A percentile compares a stretch with the other conserved stretches of the same genome.
Conservation (phyloP, 2,113 vertebrate species). For the Symphodus melops region DNA sequence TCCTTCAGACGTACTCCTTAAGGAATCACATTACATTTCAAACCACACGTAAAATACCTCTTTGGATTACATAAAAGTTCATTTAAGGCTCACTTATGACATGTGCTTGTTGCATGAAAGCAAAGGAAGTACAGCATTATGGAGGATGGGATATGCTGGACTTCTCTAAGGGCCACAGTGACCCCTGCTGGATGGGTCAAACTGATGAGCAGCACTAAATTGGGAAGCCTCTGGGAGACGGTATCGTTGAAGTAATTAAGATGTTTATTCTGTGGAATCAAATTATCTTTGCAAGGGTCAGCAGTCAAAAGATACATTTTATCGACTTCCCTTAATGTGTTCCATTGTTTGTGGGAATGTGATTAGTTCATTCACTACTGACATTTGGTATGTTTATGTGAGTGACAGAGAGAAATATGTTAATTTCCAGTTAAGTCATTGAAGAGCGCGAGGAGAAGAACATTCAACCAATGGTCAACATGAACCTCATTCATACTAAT, state of each 20-base stretch:
- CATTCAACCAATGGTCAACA: neutral
- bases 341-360: conserved; percentile 44
- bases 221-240: neutral
- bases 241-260: neutral
- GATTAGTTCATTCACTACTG: conserved; percentile 39
- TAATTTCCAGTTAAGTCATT: conserved; percentile 13
- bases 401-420: neutral
- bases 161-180: conserved; percentile 79
- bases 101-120: conserved; percentile 13
- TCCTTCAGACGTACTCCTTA: conserved; percentile 12
- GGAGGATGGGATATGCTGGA: conserved; percentile 31
- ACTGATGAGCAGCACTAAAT: conserved; percentile 20
- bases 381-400: conserved; percentile 35
- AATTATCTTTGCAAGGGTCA: conserved; percentile 19
- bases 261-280: conserved; percentile 25
- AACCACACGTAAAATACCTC: conserved; percentile 21
- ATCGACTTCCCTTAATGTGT: conserved; percentile 45
- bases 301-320: conserved; percentile 34
- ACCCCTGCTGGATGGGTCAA: conserved; percentile 82
- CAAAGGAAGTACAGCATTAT: conserved; percentile 29
- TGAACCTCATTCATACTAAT: neutral
- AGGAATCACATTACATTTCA: conserved; percentile 21
- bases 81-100: conserved; percentile 20
- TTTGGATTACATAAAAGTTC: conserved; percentile 40
- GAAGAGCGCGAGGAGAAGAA: neutral